phyloP scores from a whole-genome alignment of 2,113 vertebrate species.

The Pleuronectes platessa region DNA sequence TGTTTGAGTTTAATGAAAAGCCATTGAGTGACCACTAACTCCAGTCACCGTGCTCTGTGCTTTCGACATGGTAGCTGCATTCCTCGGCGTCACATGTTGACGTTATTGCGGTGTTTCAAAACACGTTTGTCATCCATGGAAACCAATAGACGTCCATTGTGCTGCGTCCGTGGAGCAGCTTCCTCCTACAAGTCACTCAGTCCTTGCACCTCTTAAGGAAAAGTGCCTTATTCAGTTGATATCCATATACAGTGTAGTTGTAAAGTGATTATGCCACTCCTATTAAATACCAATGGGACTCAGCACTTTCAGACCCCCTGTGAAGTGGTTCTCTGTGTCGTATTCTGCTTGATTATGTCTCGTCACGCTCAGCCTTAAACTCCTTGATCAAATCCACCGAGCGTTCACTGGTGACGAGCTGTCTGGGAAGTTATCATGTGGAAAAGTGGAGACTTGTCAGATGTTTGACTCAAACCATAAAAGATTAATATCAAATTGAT shows the following conservation, averaged over 20 bases:
- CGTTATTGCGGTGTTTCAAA: slow-evolving; percentile 15
- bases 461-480: background rate
- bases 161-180: slow-evolving; percentile 30
- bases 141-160: slow-evolving; percentile 50
- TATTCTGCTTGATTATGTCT: slow-evolving; percentile 42
- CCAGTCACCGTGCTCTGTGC: slow-evolving; percentile 7
- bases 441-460: background rate
- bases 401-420: slow-evolving; percentile 19
- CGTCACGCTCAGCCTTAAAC: slow-evolving; percentile 58
- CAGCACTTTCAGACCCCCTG: slow-evolving; percentile 64
- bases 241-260: slow-evolving; percentile 37
- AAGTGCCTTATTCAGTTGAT: slow-evolving; percentile 82
- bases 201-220: slow-evolving; percentile 70
- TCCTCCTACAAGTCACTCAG: slow-evolving; percentile 40
- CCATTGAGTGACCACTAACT: slow-evolving; percentile 6
- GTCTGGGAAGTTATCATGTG: slow-evolving; percentile 6
- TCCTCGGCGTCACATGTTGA: slow-evolving; percentile 52
- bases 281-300: slow-evolving; percentile 47
- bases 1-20: slow-evolving; percentile 29
- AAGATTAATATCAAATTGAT: background rate
- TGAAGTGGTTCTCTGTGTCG: slow-evolving; percentile 50
- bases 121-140: slow-evolving; percentile 50
- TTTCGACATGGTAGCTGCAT: slow-evolving; percentile 42
- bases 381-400: slow-evolving; percentile 37
- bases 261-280: slow-evolving; percentile 34